phyloP scores from a whole-genome alignment of 2,888 invertebrate genomes.

The Ganaspis brasiliensis region DNA sequence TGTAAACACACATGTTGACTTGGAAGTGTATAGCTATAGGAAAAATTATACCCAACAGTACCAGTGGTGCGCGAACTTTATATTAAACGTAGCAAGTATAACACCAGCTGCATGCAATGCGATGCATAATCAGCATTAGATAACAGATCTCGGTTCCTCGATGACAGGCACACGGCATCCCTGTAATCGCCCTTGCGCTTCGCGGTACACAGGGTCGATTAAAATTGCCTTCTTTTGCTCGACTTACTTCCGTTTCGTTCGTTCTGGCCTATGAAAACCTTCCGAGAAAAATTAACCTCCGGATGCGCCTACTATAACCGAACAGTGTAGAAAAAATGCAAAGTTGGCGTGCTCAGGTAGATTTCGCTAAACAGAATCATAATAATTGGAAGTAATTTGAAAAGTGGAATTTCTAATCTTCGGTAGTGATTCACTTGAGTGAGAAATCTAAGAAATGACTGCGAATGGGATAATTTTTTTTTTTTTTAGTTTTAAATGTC shows the following conservation, averaged over 20 bases:
- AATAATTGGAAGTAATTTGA: too few relatives aligned
- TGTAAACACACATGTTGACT: background rate
- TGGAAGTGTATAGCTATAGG: background rate
- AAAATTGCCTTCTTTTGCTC: conserved; percentile 36
- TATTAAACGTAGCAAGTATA: conserved; percentile 49
- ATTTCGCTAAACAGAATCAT: too few relatives aligned
- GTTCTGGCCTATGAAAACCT: conserved; percentile 38
- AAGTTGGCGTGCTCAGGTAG: too few relatives aligned
- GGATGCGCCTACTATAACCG: background rate
- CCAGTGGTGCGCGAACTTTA: conserved; percentile 33
- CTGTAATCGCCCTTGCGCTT: conserved; percentile 57
- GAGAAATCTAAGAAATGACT: too few relatives aligned
- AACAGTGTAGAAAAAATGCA: too few relatives aligned
- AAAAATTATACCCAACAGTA: background rate
- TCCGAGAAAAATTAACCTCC: conserved; percentile 35
- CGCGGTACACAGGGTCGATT: conserved; percentile 32
- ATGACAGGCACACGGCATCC: conserved; percentile 75
- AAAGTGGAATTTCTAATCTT: too few relatives aligned
- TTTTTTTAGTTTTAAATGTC: too few relatives aligned
- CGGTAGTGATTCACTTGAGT: too few relatives aligned
- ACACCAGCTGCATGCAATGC: conserved; percentile 64
- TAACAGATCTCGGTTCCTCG: conserved; percentile 75
- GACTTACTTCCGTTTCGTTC: conserved; percentile 37
- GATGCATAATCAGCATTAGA: conserved; percentile 74
- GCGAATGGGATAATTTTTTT: too few relatives aligned